phyloP scores from a whole-genome alignment of 1,140 invertebrate genomes.

The Oreohelix idahoensis region DNA sequence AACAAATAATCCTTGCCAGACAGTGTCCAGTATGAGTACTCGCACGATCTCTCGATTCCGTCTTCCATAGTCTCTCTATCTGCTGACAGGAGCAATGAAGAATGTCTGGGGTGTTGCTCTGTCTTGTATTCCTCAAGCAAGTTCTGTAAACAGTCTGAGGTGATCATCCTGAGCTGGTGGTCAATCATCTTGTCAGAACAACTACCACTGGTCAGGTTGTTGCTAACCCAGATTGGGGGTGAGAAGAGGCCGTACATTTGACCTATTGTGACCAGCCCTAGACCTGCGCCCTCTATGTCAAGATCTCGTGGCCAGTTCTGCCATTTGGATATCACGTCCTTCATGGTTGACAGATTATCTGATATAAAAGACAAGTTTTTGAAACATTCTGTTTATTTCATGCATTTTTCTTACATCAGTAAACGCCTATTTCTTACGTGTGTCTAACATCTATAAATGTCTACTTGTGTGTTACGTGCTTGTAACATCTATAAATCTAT shows the following conservation, averaged over 20 bases:
- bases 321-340: not conserved
- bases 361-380: too few relatives aligned
- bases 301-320: not conserved
- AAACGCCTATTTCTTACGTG: too few relatives aligned
- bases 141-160: not conserved
- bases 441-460: too few relatives aligned
- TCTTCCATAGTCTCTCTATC: too few relatives aligned
- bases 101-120: too few relatives aligned
- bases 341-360: not conserved
- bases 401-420: too few relatives aligned
- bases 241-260: not conserved
- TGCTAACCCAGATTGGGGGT: not conserved
- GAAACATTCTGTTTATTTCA: too few relatives aligned
- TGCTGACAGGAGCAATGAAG: too few relatives aligned
- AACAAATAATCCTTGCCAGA: not conserved
- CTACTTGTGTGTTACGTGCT: too few relatives aligned
- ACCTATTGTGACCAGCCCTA: not conserved
- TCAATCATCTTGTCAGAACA: not conserved
- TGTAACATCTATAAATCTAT: too few relatives aligned
- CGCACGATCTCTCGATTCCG: not conserved
- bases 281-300: not conserved
- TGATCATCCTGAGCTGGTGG: not conserved
- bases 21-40: not conserved
- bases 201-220: not conserved
- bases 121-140: not conserved